These are phyloP conservation scores for Solenopsis invicta DNA, from an alignment of 1,140 invertebrate genomes.

Conservation along the genomic window DNA sequence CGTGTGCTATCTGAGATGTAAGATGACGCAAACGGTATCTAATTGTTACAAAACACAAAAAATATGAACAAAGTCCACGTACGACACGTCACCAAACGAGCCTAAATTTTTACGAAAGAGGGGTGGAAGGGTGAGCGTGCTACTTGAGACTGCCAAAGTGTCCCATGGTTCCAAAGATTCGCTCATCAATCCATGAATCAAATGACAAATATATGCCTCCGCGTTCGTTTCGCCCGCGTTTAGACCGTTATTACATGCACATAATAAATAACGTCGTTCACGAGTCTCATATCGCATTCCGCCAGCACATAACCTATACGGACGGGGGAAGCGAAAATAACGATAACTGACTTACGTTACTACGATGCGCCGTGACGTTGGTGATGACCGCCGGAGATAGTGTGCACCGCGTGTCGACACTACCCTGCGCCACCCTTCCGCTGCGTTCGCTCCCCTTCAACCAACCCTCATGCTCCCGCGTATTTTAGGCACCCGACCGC, in stretches of 20 bases:
- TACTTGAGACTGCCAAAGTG: background rate
- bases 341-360: conserved; percentile 51
- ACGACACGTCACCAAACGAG: background rate
- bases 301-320: conserved; percentile 62
- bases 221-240: background rate
- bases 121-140: background rate
- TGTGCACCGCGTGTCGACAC: background rate
- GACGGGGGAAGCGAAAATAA: background rate
- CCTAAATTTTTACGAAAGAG: background rate
- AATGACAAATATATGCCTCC: background rate
- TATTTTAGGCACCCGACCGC: background rate
- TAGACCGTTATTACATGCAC: background rate
- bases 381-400: background rate
- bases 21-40: background rate
- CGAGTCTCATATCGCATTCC: too few relatives aligned
- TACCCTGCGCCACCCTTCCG: background rate
- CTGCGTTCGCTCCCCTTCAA: background rate
- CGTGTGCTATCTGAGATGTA: too few relatives aligned
- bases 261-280: too few relatives aligned
- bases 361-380: conserved; percentile 1
- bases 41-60: background rate
- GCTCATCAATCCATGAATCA: background rate
- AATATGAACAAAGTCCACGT: background rate
- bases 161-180: background rate
- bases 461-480: background rate